Percentiles rank a stretch among this genome's conserved stretches.
Conservation (phyloP, 1,140 invertebrate genomes). For the Nasonia vitripennis region DNA sequence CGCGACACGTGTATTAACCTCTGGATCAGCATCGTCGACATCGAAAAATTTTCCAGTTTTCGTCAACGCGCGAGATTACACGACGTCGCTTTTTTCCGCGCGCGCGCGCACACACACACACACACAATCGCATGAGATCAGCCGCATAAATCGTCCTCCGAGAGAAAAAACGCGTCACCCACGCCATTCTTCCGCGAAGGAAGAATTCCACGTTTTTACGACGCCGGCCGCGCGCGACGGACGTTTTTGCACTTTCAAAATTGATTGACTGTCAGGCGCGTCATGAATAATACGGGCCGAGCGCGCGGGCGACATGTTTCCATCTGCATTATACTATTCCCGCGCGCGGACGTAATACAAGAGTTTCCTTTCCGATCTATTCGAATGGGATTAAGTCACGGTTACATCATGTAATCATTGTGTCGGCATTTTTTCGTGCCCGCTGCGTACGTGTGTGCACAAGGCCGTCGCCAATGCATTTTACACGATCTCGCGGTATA, state of each 20-base stretch:
- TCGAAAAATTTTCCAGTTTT: not conserved
- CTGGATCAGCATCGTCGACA: too few relatives aligned
- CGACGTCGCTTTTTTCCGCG: not conserved
- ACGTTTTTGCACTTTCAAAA: slow-evolving; percentile 40
- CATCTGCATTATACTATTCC: slow-evolving; percentile 29
- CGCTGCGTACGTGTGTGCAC: not conserved
- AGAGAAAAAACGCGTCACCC: not conserved
- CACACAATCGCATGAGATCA: slow-evolving; percentile 9
- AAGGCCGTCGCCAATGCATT: slow-evolving; percentile 43
- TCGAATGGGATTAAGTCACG: slow-evolving; percentile 16
- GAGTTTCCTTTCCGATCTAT: slow-evolving; percentile 16
- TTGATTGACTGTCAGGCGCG: slow-evolving; percentile 11
- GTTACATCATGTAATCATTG: slow-evolving; percentile 48
- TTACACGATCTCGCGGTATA: slow-evolving; percentile 9
- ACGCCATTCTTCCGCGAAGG: not conserved
- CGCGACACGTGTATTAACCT: too few relatives aligned
- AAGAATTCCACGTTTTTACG: not conserved
- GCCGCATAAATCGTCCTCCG: slow-evolving; percentile 3
- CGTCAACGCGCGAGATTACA: not conserved
- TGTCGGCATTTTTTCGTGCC: slow-evolving; percentile 1
- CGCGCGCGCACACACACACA: not conserved
- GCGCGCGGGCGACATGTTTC: not conserved
- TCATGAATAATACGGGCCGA: not conserved
- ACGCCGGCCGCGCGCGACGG: too few relatives aligned
- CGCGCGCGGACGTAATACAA: not conserved